Evolutionary conservation across 2,113 vertebrate species (phyloP), one percentile per base, ranked within the genome.

Genomic region (Proterorhinus semilunaris): DNA sequence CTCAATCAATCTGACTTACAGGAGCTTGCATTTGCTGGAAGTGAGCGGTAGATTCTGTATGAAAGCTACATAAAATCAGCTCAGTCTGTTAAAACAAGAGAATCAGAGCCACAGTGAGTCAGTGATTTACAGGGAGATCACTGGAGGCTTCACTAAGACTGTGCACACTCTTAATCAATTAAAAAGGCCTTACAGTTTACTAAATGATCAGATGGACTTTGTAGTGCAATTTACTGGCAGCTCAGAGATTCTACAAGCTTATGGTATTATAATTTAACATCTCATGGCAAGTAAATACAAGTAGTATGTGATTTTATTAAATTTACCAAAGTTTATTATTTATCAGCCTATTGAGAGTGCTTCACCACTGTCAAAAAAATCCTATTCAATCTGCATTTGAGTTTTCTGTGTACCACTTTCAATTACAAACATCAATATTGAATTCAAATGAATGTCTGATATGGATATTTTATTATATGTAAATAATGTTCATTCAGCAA

Each of bases 1-100:
- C 89, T 91, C 87, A 89, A 92, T 92, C 90, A 91, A 88, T 92
- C 90, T 89, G 87, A 87, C 89, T 86, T 82, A 78, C 84, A 86
- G 87, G 87, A 86, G 75, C 82, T 85, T 79, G 86, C 75, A 78
- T 72, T 82, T 84, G 77, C 83, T 64, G 82, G 84, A 84, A 80
- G 86, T 79, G 80, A 83, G 87, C 75, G 72, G 87, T 80, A 71
- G 79, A 6, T 55, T 55, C 53, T 55, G 80, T 80, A 62, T 80
- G 52, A 15, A 50, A 49, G 59, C 73, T 74, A 59, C 68, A 74
- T 67, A 65, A 80, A 83, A 78, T 57, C 64, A 42, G 66, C 72
- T 75, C 57, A 16, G 74, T 65, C 69, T 75, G 74, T 78, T 68
- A 51, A 77, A 65, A 68, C 67, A 79, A 69, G 50, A 66, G 63